Conservation (phyloP, 2,797 vertebrate genomes). For the Betta splendens region DNA sequence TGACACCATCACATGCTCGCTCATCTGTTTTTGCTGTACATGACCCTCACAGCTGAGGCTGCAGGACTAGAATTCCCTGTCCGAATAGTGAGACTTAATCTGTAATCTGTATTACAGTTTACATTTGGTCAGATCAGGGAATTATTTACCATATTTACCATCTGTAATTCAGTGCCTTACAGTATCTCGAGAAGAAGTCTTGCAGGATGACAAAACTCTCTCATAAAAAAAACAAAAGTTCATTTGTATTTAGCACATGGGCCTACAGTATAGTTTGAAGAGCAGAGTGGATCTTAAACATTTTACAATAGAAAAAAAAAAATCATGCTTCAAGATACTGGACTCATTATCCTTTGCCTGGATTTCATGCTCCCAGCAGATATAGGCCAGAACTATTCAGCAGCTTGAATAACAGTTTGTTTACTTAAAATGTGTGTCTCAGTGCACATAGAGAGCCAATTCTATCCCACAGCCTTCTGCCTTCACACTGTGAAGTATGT, state of each 20-base stretch:
- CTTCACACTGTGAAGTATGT: constrained; percentile 81
- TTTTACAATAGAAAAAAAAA: constrained; percentile 55
- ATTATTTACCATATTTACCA: background rate
- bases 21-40: background rate
- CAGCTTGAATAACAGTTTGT: constrained; percentile 92
- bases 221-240: background rate
- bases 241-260: constrained; percentile 23
- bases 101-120: background rate
- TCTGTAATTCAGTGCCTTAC: background rate
- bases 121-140: background rate
- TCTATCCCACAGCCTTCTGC: constrained; percentile 82
- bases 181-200: no score
- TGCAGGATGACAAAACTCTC: background rate
- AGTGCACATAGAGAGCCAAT: constrained; percentile 80
- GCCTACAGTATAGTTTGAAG: constrained; percentile 21
- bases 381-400: constrained; percentile 79
- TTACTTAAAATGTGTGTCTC: constrained; percentile 85
- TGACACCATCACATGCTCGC: constrained; percentile 1
- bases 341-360: constrained; percentile 70
- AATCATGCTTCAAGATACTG: constrained; percentile 58
- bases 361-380: constrained; percentile 81
- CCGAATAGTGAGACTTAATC: background rate
- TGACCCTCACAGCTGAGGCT: background rate
- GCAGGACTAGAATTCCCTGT: no score
- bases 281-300: constrained; percentile 58